Conservation (phyloP, 2,113 vertebrate genomes). For the Amphilophus citrinellus region DNA sequence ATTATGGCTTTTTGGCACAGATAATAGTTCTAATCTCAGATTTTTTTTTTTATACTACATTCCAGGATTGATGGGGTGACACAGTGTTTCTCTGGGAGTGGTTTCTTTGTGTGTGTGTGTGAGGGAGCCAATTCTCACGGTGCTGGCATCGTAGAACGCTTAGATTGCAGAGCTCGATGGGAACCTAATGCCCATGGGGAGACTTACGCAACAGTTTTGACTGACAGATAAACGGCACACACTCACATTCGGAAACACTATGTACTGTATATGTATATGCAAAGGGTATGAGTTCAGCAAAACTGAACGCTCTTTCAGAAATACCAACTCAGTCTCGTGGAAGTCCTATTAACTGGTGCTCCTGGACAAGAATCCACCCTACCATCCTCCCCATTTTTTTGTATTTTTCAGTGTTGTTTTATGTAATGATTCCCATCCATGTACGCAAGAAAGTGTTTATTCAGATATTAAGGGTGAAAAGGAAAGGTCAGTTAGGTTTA, state of each 20-base stretch:
- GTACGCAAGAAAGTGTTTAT: not conserved
- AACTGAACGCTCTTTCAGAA: not conserved
- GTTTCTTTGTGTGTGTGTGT: constrained; percentile 27
- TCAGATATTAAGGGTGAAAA: not conserved
- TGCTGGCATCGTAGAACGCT: constrained; percentile 38
- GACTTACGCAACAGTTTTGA: constrained; percentile 43
- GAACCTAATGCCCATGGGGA: constrained; percentile 67
- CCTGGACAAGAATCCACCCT: not conserved
- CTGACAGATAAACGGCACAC: constrained; percentile 35
- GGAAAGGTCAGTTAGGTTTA: no score
- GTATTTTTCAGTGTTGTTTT: no score
- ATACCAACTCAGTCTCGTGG: not conserved
- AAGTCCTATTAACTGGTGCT: not conserved
- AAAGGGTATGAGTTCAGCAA: not conserved
- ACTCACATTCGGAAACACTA: not conserved
- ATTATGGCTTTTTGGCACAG: constrained; percentile 25
- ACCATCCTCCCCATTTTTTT: not conserved
- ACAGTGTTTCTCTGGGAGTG: constrained; percentile 52
- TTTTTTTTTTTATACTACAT: constrained; percentile 52
- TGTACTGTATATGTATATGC: not conserved
- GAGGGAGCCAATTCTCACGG: constrained; percentile 65
- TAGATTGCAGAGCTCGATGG: constrained; percentile 53
- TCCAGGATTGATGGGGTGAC: constrained; percentile 61
- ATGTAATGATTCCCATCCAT: no score
- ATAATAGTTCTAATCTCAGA: constrained; percentile 47